Conservation (phyloP, 1,140 invertebrate genomes). For the Ceratina australensis region DNA sequence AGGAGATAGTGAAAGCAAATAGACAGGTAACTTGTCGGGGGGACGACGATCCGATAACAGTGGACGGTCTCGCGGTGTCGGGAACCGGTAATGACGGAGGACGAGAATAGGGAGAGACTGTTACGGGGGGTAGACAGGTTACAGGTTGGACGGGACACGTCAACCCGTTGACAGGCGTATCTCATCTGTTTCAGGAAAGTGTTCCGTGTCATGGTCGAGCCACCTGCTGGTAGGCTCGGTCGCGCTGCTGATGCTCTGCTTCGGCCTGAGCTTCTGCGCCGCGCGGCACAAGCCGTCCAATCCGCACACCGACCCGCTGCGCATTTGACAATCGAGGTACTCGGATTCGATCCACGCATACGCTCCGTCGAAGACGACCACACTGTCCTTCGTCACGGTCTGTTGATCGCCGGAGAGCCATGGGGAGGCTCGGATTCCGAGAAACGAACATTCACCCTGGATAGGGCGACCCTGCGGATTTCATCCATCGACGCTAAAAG, state of each 20-base stretch:
- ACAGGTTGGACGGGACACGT: background rate
- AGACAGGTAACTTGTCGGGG: background rate
- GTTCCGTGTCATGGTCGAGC: conserved; percentile 83
- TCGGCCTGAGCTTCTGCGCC: conserved; percentile 82
- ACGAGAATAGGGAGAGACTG: too few relatives aligned
- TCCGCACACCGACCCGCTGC: conserved; percentile 70
- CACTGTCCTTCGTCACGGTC: conserved; percentile 74
- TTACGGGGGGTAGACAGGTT: too few relatives aligned
- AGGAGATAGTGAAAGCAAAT: background rate
- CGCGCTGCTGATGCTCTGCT: conserved; percentile 81
- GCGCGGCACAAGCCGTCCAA: conserved; percentile 76
- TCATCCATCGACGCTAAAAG: background rate
- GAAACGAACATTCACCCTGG: too few relatives aligned
- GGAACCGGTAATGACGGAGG: too few relatives aligned
- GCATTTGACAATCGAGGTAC: conserved; percentile 77
- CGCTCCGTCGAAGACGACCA: conserved; percentile 73
- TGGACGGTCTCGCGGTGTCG: too few relatives aligned
- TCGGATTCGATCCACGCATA: conserved; percentile 76
- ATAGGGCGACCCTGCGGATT: background rate
- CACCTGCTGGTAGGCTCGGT: conserved; percentile 81
- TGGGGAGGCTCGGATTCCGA: background rate
- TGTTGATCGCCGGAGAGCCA: conserved; percentile 67
- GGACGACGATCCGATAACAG: background rate
- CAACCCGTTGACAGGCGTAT: conserved; percentile 37
- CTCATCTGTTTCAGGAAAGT: conserved; percentile 80